These are phyloP conservation scores for Archegozetes longisetosus DNA, from an alignment of 1,140 invertebrate species.

Conservation along the genomic window DNA sequence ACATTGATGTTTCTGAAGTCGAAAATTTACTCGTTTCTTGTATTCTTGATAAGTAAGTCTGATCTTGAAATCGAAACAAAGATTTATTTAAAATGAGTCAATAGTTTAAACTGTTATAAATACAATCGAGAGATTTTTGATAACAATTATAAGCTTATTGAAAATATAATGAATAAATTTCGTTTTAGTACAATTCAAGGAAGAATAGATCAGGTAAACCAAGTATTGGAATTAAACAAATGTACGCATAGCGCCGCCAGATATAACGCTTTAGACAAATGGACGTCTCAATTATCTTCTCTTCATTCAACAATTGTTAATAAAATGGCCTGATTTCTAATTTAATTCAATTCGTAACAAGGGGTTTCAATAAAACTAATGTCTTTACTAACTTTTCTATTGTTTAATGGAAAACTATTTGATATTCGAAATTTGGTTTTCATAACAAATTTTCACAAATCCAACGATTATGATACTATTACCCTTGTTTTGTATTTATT, in stretches of 20 bases:
- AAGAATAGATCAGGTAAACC: constrained; percentile 90
- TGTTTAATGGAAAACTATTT: no score
- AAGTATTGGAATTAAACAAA: constrained; percentile 74
- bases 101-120: no score
- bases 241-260: constrained; percentile 62
- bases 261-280: constrained; percentile 87
- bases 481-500: no score
- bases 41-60: constrained; percentile 77
- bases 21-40: constrained; percentile 95
- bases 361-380: no score
- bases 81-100: no score
- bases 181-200: constrained; percentile 73
- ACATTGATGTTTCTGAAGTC: constrained; percentile 89
- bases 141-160: not conserved
- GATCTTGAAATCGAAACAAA: constrained; percentile 9
- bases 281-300: constrained; percentile 74
- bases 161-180: constrained; percentile 8
- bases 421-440: no score
- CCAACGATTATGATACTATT: no score
- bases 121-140: no score
- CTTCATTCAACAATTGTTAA: constrained; percentile 71
- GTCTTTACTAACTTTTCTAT: no score
- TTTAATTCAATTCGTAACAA: not conserved
- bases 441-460: no score
- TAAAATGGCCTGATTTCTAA: constrained; percentile 31